These are phyloP conservation scores for Leiothrix lutea DNA, from an alignment of 2,113 vertebrate species.

Conservation along the genomic window DNA sequence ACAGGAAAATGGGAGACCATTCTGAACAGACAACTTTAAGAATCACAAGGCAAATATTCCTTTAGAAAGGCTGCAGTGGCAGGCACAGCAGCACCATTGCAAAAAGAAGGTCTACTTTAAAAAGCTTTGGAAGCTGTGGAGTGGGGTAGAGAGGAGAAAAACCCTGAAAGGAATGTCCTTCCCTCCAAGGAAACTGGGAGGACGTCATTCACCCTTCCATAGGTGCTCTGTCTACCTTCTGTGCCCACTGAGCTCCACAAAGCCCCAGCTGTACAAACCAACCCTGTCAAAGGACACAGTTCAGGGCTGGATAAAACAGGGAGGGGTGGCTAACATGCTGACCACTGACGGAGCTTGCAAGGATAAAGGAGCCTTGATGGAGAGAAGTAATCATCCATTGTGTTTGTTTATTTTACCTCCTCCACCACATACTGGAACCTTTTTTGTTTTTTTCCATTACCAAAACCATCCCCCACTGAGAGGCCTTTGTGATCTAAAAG, in stretches of 20 bases:
- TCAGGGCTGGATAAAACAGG: constrained; percentile 59
- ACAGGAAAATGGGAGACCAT: neutral
- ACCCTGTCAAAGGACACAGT: constrained; percentile 68
- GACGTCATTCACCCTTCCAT: neutral
- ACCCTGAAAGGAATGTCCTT: neutral
- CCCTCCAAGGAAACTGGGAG: neutral
- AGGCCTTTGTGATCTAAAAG: constrained; percentile 67
- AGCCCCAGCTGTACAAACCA: constrained; percentile 90
- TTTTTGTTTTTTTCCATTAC: constrained; percentile 80
- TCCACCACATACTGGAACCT: constrained; percentile 86
- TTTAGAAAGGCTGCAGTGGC: neutral
- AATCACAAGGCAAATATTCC: neutral
- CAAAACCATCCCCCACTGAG: constrained; percentile 65
- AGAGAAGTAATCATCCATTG: constrained; percentile 83
- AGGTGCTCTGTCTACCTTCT: constrained; percentile 35
- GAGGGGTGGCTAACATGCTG: constrained; percentile 69
- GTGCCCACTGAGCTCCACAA: constrained; percentile 53
- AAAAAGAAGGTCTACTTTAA: neutral
- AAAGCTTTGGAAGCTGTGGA: neutral
- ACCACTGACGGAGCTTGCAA: constrained; percentile 68
- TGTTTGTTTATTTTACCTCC: constrained; percentile 91
- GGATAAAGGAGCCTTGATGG: constrained; percentile 80
- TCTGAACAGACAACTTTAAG: neutral
- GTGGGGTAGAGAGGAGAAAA: neutral
- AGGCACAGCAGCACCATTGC: neutral